Evolutionary conservation across 2,797 vertebrate species (phyloP).

Genomic region (Sparus aurata): DNA sequence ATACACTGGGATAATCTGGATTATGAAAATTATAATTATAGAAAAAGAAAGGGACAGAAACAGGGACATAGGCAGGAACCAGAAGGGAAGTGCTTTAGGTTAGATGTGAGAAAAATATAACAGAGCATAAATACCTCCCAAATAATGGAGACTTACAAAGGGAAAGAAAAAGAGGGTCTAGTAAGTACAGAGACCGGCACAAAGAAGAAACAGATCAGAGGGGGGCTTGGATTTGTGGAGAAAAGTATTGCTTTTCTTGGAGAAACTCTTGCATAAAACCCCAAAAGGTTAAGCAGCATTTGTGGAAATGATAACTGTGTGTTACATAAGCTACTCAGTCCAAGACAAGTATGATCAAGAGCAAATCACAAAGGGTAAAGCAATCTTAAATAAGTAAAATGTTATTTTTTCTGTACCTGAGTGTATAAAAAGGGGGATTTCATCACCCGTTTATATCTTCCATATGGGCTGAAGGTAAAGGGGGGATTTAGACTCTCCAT

Average conservation of each 20-base stretch:
- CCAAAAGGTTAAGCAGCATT: constrained; percentile 2
- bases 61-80: neutral
- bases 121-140: neutral
- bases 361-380: neutral
- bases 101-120: neutral
- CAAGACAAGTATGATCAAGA: neutral
- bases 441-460: constrained; percentile 10
- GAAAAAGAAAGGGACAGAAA: neutral
- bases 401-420: neutral
- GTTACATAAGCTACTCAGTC: constrained; percentile 12
- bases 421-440: neutral
- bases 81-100: neutral
- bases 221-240: neutral
- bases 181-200: neutral
- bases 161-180: neutral
- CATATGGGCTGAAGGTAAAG: neutral
- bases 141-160: neutral
- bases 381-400: neutral
- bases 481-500: constrained; percentile 18
- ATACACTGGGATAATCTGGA: neutral
- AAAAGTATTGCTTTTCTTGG: neutral
- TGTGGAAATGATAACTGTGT: neutral
- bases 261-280: constrained; percentile 10
- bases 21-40: neutral
- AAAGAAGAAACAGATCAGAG: neutral